Evolutionary conservation across 1,140 invertebrate species (phyloP), one percentile per base, ranked within the genome.

Genomic region (Delia radicum): DNA sequence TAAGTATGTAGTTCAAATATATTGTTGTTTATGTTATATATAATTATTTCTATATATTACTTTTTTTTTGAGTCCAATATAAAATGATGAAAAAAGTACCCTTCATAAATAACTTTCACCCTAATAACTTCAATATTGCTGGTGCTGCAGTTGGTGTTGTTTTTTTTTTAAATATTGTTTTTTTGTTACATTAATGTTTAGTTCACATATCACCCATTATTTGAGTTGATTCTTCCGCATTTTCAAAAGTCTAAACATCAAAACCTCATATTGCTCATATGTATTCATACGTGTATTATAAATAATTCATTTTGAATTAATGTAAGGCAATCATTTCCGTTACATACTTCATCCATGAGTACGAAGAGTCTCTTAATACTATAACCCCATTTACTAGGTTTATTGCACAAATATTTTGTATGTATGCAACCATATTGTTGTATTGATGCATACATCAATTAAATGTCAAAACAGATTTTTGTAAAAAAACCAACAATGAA

Each of bases 231-330:
- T 69, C 65, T 69, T 69, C 65, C 65, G 65, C 65, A 69, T 69
- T 69, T 69, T 69, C 63, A 69, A 69, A 69, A 69, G 65, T 69
- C 65, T 21, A 69, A 69, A 69, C 31, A 69, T 69, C 65, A 69
- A 55, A 55, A 55, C 48, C 48, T 69, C 65, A 69, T 69, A 69
- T 69, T 67, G 65, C 21, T 69, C 15, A 8, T 55, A 8, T 21
- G 48, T 55, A 21, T n/a, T 7, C 15, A 13, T 69, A 29, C 24
- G 12, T 69, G 6, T 37, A 69, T 69, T 69, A 69, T 69, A 69
- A 69, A 69, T 69, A 69, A 69, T 69, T 69, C 65, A 69, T 69
- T 69, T 69, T 69, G 65, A 69, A 69, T 69, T 37, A 69, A 69
- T 69, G 65, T 69, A 69, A 69, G 65, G 65, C 65, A 69, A 69